A percentile compares a stretch with the other conserved stretches of the same genome.
These are phyloP conservation scores for Gymnocephalus cernua DNA, from an alignment of 2,113 vertebrate genomes.

Conservation along the genomic window DNA sequence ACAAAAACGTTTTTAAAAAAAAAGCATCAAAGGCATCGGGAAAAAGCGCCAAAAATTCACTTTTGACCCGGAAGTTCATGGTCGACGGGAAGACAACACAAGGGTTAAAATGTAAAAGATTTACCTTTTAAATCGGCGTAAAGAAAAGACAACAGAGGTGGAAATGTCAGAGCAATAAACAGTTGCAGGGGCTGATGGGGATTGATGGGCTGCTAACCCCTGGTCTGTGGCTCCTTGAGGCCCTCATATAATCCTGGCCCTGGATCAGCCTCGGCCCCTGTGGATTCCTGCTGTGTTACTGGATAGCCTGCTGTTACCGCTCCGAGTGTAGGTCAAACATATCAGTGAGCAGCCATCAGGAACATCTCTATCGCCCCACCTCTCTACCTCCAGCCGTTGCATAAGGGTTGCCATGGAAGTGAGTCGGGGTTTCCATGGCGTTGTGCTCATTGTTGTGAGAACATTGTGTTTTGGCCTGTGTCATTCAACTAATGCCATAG, in stretches of 20 bases:
- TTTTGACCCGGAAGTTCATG: too few relatives aligned
- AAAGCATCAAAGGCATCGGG: too few relatives aligned
- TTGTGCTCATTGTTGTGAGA: conserved; percentile 48
- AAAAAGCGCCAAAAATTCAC: too few relatives aligned
- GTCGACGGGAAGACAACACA: too few relatives aligned
- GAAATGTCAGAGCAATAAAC: conserved; percentile 48
- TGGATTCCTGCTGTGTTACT: conserved; percentile 70
- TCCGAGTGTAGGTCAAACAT: conserved; percentile 81
- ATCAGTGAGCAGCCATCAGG: conserved; percentile 69
- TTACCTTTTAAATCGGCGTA: not conserved
- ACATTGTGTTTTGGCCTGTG: conserved; percentile 35
- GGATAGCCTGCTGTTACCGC: conserved; percentile 60
- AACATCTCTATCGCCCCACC: conserved; percentile 67
- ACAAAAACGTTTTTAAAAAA: too few relatives aligned
- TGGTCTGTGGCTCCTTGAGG: conserved; percentile 55
- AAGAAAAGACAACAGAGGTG: conserved; percentile 4
- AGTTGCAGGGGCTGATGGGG: conserved; percentile 38
- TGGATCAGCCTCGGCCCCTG: conserved; percentile 53
- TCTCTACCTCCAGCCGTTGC: conserved; percentile 37
- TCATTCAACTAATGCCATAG: not conserved
- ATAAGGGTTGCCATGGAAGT: conserved; percentile 64
- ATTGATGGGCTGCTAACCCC: conserved; percentile 58
- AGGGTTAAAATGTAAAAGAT: conserved; percentile 1
- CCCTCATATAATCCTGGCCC: conserved; percentile 74
- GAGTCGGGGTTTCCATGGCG: conserved; percentile 60